Evolutionary conservation across 2,888 invertebrate species (phyloP).

Genomic region (Drosophila neutralis): DNA sequence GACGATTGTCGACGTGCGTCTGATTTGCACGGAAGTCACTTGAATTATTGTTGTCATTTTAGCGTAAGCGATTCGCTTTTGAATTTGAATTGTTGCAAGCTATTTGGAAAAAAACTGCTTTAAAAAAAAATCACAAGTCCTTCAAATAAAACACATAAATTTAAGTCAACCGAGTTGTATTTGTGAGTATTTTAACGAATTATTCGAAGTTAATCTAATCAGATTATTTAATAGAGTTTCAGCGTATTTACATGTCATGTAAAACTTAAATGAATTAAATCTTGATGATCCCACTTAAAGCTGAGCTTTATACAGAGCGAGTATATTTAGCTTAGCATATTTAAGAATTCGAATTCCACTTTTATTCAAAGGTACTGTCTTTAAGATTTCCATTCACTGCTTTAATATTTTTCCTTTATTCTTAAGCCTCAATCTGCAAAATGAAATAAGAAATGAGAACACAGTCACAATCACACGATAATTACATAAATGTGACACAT

Average conservation of each 20-base stretch:
- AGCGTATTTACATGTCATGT: neutral
- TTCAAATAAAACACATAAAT: neutral
- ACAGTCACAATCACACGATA: neutral
- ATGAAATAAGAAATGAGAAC: neutral
- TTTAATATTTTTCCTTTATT: neutral
- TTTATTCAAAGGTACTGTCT: neutral
- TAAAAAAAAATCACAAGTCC: neutral
- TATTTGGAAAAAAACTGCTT: neutral
- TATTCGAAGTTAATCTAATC: neutral
- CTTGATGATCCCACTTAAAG: neutral
- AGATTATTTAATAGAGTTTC: neutral
- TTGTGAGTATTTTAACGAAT: neutral
- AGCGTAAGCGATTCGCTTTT: conserved; percentile 42
- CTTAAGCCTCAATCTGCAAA: neutral
- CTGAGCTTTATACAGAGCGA: neutral
- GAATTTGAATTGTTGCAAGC: conserved; percentile 14
- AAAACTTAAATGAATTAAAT: neutral
- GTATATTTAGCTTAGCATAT: neutral
- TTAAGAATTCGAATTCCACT: neutral
- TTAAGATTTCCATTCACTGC: neutral
- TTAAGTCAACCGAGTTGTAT: neutral
- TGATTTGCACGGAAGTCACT: conserved; percentile 67
- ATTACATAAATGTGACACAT: neutral
- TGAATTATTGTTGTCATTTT: conserved; percentile 65
- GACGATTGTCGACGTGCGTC: conserved; percentile 49